Conservation (phyloP, 1,140 invertebrate genomes). For the Aphelinus atriplicis region DNA sequence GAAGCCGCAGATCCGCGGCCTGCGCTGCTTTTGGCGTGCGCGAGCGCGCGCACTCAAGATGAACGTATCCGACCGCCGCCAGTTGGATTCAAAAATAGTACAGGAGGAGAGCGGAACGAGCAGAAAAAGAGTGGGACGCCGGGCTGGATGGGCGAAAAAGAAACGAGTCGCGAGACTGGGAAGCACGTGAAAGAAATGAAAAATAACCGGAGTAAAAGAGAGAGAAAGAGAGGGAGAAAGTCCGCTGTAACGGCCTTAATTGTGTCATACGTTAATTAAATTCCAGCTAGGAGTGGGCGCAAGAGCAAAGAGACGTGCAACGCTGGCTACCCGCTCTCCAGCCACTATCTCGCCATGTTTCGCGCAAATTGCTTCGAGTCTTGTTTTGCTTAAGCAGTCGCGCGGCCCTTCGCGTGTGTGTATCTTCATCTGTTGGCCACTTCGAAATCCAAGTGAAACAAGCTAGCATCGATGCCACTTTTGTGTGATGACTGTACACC, state of each 20-base stretch:
- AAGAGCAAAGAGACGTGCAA: neutral
- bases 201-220: constrained; percentile 9
- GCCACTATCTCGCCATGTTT: neutral
- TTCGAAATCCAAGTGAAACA: no score
- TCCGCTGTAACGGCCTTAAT: constrained; percentile 16
- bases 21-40: constrained; percentile 18
- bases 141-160: no score
- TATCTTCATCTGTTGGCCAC: no score
- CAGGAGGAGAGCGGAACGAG: neutral
- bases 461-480: no score
- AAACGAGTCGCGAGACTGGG: no score
- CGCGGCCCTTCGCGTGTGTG: no score
- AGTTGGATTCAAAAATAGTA: constrained; percentile 33
- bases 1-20: constrained; percentile 25
- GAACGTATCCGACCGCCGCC: constrained; percentile 30
- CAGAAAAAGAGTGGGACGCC: neutral
- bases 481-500: no score
- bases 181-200: constrained; percentile 1
- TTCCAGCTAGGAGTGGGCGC: neutral
- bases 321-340: neutral
- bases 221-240: neutral
- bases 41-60: constrained; percentile 33
- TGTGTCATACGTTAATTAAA: constrained; percentile 31
- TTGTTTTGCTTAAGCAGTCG: constrained; percentile 1
- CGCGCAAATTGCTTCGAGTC: constrained; percentile 6